Evolutionary conservation across 2,797 vertebrate genomes (phyloP).

Genomic region (Eidolon dupreanum): DNA sequence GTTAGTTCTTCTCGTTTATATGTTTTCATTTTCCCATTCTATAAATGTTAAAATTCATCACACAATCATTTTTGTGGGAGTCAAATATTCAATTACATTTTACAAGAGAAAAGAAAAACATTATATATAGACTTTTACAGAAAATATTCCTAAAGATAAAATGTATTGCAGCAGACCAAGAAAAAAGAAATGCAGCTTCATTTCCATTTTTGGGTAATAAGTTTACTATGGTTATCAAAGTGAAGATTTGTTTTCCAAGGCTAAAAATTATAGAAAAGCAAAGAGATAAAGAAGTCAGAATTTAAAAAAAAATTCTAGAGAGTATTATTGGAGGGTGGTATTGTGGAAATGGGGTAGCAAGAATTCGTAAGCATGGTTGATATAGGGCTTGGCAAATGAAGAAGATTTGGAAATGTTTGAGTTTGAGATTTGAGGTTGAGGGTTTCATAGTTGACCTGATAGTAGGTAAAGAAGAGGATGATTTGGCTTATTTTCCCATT

Average conservation of each 20-base stretch:
- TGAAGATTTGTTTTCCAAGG: background rate
- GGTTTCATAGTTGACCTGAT: background rate
- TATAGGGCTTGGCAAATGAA: background rate
- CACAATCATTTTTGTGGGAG: background rate
- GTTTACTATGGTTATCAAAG: background rate
- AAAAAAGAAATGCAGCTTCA: background rate
- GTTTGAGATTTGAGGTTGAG: background rate
- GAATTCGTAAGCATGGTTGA: background rate
- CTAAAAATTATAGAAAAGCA: background rate
- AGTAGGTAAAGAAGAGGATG: background rate
- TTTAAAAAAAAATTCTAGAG: background rate
- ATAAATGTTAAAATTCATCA: constrained; percentile 31
- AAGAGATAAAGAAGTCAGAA: background rate
- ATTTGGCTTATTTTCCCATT: background rate
- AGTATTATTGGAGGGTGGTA: background rate
- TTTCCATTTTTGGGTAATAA: background rate
- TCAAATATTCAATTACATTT: background rate
- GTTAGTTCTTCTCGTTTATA: background rate
- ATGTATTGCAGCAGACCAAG: background rate
- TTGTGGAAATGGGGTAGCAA: background rate
- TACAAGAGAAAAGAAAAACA: background rate
- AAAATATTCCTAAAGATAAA: constrained; percentile 1
- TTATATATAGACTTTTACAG: background rate
- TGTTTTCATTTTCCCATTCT: background rate
- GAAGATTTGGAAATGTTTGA: background rate